Evolutionary conservation across 2,888 invertebrate genomes (phyloP).

Genomic region (Aphrophora alni): DNA sequence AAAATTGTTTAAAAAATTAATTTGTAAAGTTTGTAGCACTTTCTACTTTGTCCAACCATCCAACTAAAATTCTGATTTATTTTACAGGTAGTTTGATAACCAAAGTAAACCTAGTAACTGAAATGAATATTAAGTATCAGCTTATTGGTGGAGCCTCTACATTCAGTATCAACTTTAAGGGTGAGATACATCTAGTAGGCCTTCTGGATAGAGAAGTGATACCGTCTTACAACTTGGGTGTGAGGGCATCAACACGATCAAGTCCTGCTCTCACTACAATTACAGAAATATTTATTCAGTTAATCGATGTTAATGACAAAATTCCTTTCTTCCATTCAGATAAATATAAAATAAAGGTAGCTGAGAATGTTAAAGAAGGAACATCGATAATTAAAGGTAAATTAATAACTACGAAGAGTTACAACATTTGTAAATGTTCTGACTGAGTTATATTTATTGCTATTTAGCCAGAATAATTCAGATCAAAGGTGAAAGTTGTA

Average conservation of each 20-base stretch:
- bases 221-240: constrained; percentile 19
- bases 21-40: too few relatives aligned
- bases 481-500: too few relatives aligned
- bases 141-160: background rate
- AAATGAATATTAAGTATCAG: constrained; percentile 11
- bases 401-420: background rate
- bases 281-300: constrained; percentile 22
- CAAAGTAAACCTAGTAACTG: constrained; percentile 21
- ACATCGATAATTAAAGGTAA: constrained; percentile 25
- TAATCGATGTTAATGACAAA: constrained; percentile 31
- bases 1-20: too few relatives aligned
- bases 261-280: constrained; percentile 13
- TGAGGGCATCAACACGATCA: background rate
- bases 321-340: constrained; percentile 28
- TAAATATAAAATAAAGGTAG: background rate
- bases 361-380: constrained; percentile 27
- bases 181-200: constrained; percentile 8
- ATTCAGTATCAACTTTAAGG: constrained; percentile 16
- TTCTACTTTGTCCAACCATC: too few relatives aligned
- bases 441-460: too few relatives aligned
- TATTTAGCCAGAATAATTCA: too few relatives aligned
- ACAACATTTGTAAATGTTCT: too few relatives aligned
- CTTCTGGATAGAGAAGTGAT: constrained; percentile 21
- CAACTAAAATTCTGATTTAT: too few relatives aligned
- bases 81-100: constrained; percentile 25